Evolutionary conservation across 2,113 vertebrate genomes (phyloP), one percentile per base, ranked within the genome.

Genomic region (Myanophis thanlyinensis): DNA sequence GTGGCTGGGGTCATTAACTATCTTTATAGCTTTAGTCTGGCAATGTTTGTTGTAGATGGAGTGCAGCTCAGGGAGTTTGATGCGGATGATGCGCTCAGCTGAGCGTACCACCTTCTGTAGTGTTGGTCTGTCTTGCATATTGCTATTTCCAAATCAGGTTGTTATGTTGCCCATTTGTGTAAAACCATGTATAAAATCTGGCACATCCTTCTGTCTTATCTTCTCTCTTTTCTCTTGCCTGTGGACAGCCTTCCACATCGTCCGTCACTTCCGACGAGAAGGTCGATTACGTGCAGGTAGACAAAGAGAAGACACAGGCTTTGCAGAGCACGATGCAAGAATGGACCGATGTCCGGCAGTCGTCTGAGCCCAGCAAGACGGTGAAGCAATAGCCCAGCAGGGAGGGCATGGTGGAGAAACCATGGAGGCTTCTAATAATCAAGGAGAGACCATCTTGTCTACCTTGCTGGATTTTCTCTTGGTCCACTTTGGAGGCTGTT

Each of bases 251-350:
- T 52, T 99, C 99, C 95, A 99, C 99, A 0, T 99, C 99, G 0
- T 99, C 99, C 0, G 98, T 98, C 13, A 98, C 98, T 49, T 99
- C 99, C 0, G 99, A 99, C 0, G 99, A 99, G 97, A 99, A 99
- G 97, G 99, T 99, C 88, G 99, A 99, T 96, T 99, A 99, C 0
- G 99, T 99, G 56, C 99, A 99, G 92, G 99, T 99, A 86, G 99
- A 99, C 97, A 99, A 99, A 94, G 99, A 99, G 97, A 99, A 99
- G 98, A 99, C 99, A 0, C 98, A 99, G 95, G 99, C 99, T 0
- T 97, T 99, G 95, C 99, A 99, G 96, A 99, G 97, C 98, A 99
- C 99, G 95, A 99, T 99, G 99, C 99, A 99, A 97, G 99, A 99
- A 97, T 99, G 99, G 99, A 99, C 99, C 0, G 99, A 99, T 0